These are phyloP conservation scores for Tychaedon coryphoeus DNA, from an alignment of 2,113 vertebrate genomes.

Conservation along the genomic window DNA sequence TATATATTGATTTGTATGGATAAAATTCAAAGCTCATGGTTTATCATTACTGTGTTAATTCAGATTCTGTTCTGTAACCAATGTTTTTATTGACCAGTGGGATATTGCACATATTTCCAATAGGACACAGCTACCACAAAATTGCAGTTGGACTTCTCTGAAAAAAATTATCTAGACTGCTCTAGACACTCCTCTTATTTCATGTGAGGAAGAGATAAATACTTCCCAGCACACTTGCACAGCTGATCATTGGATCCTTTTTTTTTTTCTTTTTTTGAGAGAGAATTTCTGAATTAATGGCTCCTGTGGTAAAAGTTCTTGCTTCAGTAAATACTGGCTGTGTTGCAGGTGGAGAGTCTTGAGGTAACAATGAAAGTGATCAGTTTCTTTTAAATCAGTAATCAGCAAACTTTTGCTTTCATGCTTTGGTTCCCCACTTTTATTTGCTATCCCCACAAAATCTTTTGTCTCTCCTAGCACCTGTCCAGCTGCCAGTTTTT, in stretches of 20 bases:
- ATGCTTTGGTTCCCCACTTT: not conserved
- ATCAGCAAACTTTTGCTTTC: not conserved
- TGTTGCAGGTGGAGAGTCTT: not conserved
- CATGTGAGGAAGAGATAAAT: not conserved
- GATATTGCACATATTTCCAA: not conserved
- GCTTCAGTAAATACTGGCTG: not conserved
- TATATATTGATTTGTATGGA: not conserved
- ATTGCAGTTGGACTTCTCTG: not conserved
- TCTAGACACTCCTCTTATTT: not conserved
- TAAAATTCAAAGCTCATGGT: not conserved
- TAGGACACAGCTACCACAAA: not conserved
- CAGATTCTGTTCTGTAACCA: not conserved
- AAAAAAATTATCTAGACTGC: not conserved
- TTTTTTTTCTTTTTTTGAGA: not conserved
- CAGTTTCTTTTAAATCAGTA: not conserved
- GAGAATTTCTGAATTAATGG: not conserved
- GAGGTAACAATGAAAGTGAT: not conserved
- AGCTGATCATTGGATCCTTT: not conserved
- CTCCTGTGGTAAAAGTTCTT: not conserved
- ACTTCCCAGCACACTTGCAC: not conserved
- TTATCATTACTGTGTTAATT: not conserved
- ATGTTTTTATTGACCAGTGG: not conserved
- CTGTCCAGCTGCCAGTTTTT: not conserved
- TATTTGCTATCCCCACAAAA: not conserved
- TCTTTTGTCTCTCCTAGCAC: not conserved